These are phyloP conservation scores for Microcebus murinus DNA, from an alignment of 2,113 vertebrate genomes.

Conservation along the genomic window DNA sequence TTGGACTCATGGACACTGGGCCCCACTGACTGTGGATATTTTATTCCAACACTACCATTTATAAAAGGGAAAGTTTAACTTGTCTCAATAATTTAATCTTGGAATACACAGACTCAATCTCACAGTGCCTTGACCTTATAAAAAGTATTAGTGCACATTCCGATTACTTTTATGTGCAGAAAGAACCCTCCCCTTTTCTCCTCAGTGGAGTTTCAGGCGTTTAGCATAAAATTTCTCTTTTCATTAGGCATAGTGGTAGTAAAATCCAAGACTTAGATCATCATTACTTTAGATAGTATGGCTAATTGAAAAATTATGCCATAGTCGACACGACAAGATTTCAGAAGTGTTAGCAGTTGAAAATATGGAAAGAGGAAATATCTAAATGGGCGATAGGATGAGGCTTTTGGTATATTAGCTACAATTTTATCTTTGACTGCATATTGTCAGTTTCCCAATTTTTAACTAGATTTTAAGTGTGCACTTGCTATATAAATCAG, in stretches of 20 bases:
- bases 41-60: background rate
- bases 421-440: slow-evolving; percentile 4
- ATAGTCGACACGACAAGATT: background rate
- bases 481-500: background rate
- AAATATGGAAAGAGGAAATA: slow-evolving; percentile 49
- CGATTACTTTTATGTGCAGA: slow-evolving; percentile 42
- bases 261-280: slow-evolving; percentile 27
- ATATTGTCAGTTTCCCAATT: background rate
- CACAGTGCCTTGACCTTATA: background rate
- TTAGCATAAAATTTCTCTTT: slow-evolving; percentile 16
- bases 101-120: background rate
- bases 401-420: slow-evolving; percentile 8
- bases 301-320: slow-evolving; percentile 49
- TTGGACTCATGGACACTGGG: background rate
- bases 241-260: slow-evolving; percentile 48
- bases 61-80: slow-evolving; percentile 18
- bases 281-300: slow-evolving; percentile 20
- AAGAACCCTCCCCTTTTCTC: background rate
- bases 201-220: background rate
- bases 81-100: slow-evolving; percentile 17
- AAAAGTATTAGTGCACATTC: background rate
- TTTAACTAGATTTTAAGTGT: slow-evolving; percentile 51
- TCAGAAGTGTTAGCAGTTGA: background rate
- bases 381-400: background rate
- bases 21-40: background rate